Conservation (phyloP, 2,888 invertebrate genomes). For the Podotricha telesiphe region DNA sequence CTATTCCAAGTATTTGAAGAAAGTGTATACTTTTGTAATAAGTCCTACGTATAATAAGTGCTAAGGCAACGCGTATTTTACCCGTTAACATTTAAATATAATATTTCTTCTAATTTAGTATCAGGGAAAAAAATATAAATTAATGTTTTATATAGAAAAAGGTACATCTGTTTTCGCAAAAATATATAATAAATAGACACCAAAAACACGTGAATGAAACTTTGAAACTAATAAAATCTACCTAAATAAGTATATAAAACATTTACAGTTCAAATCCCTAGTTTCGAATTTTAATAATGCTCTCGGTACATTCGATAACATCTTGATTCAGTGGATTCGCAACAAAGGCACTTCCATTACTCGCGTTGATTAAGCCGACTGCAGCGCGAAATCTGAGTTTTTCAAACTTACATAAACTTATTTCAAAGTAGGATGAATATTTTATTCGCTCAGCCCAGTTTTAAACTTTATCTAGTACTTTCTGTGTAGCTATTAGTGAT, state of each 20-base stretch:
- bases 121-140: too few relatives aligned
- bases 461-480: conserved; percentile 2
- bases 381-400: conserved; percentile 22
- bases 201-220: not conserved
- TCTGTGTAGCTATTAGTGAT: conserved; percentile 2
- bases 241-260: not conserved
- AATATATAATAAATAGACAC: too few relatives aligned
- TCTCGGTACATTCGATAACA: conserved; percentile 24
- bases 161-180: too few relatives aligned
- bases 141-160: too few relatives aligned
- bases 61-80: too few relatives aligned
- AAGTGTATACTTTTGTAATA: too few relatives aligned
- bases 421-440: conserved; percentile 16
- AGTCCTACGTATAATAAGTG: too few relatives aligned
- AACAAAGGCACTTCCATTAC: conserved; percentile 28
- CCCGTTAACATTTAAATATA: too few relatives aligned
- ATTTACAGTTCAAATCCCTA: not conserved
- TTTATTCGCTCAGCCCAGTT: conserved; percentile 9
- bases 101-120: too few relatives aligned
- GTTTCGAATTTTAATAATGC: conserved; percentile 21
- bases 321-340: conserved; percentile 17
- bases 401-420: conserved; percentile 24
- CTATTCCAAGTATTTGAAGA: too few relatives aligned
- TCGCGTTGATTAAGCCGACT: conserved; percentile 27
- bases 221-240: not conserved